phyloP scores from a whole-genome alignment of 2,888 invertebrate species.

The Thera obeliscata region DNA sequence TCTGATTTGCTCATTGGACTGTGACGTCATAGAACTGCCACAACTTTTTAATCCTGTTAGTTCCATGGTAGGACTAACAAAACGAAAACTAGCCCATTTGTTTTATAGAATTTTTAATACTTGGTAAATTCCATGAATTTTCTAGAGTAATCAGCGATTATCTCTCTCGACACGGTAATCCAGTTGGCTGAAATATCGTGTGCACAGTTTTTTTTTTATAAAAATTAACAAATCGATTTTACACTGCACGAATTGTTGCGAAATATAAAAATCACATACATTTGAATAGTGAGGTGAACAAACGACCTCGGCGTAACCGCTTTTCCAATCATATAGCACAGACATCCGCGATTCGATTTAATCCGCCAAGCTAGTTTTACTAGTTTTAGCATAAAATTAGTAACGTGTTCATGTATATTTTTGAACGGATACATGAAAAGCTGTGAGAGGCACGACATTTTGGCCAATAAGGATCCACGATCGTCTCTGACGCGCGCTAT shows the following conservation, averaged over 20 bases:
- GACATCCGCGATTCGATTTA: slow-evolving; percentile 63
- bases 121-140: too few species aligned
- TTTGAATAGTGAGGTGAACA: slow-evolving; percentile 58
- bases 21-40: too few species aligned
- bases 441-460: neutral
- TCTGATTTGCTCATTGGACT: too few species aligned
- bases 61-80: too few species aligned
- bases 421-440: neutral
- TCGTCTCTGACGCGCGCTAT: neutral
- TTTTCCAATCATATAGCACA: slow-evolving; percentile 61
- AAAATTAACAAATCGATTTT: neutral
- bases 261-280: slow-evolving; percentile 4
- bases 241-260: slow-evolving; percentile 1
- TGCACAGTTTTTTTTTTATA: neutral
- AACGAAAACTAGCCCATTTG: too few species aligned
- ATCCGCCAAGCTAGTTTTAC: slow-evolving; percentile 60
- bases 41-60: too few species aligned
- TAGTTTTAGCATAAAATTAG: slow-evolving; percentile 47
- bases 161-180: too few species aligned
- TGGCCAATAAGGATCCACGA: neutral
- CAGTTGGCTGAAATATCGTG: too few species aligned
- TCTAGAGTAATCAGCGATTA: too few species aligned
- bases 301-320: slow-evolving; percentile 69
- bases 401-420: neutral
- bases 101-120: too few species aligned